Percentiles rank a stretch among this genome's conserved stretches.
Conservation (phyloP, 1,140 invertebrate genomes). For the Leptinotarsa undecemlineata region DNA sequence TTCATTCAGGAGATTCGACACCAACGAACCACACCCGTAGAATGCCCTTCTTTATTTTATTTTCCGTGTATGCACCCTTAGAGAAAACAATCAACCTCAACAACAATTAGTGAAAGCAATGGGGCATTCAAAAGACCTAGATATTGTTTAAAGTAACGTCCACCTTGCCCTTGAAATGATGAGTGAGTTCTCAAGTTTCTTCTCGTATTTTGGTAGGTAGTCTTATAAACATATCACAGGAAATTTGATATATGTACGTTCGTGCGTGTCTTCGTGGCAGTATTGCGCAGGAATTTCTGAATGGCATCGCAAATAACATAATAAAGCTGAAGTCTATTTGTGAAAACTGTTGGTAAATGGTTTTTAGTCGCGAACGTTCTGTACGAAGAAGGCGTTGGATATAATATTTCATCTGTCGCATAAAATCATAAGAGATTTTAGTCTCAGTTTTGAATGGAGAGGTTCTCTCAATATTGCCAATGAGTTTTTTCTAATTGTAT, state of each 20-base stretch:
- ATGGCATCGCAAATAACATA: not conserved
- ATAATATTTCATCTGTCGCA: not conserved
- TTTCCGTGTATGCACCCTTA: no score
- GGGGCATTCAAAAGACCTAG: no score
- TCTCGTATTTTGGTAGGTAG: not conserved
- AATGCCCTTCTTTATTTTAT: no score
- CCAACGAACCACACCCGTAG: no score
- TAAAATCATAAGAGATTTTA: no score
- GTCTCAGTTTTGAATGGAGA: no score
- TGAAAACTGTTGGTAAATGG: not conserved
- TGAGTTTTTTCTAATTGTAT: no score
- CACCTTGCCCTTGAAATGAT: constrained; percentile 1
- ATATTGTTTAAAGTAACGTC: not conserved
- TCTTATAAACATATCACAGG: not conserved
- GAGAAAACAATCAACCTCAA: no score
- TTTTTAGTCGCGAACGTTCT: no score
- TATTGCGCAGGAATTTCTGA: not conserved
- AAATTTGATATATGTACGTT: not conserved
- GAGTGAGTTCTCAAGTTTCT: not conserved
- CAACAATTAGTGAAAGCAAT: no score
- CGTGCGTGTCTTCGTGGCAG: not conserved
- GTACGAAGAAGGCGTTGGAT: not conserved
- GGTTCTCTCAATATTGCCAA: no score
- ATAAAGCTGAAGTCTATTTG: not conserved
- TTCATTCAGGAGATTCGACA: no score